A percentile compares a stretch with the other conserved stretches of the same genome.
phyloP scores from a whole-genome alignment of 2,888 invertebrate species.

The Euzetes globulus region DNA sequence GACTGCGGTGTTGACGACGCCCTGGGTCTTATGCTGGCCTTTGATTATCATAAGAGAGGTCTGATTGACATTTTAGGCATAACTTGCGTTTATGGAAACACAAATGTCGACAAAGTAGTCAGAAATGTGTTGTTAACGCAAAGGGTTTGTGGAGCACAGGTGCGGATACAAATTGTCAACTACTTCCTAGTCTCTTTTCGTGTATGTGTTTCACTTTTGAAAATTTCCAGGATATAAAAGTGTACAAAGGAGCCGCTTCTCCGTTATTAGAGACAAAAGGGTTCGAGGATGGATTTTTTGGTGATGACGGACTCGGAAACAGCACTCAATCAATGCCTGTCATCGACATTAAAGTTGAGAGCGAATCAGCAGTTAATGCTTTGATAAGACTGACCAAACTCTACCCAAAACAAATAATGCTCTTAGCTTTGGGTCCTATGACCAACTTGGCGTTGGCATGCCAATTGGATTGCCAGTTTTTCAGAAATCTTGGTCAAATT shows the following conservation, averaged over 20 bases:
- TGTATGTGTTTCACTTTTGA: neutral
- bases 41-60: slow-evolving; percentile 38
- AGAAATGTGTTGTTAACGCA: slow-evolving; percentile 56
- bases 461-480: slow-evolving; percentile 47
- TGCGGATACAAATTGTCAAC: neutral
- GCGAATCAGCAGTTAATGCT: slow-evolving; percentile 43
- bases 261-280: slow-evolving; percentile 45
- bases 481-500: slow-evolving; percentile 38
- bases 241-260: slow-evolving; percentile 11
- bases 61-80: slow-evolving; percentile 58
- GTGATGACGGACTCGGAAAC: slow-evolving; percentile 41
- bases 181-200: neutral
- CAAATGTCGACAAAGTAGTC: slow-evolving; percentile 59
- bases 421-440: slow-evolving; percentile 47
- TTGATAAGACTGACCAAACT: slow-evolving; percentile 41
- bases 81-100: slow-evolving; percentile 69
- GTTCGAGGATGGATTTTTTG: slow-evolving; percentile 41
- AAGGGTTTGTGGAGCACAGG: slow-evolving; percentile 31
- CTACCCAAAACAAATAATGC: slow-evolving; percentile 44
- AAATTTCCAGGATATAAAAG: neutral
- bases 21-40: slow-evolving; percentile 46
- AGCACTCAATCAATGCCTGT: slow-evolving; percentile 39
- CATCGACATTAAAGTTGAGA: slow-evolving; percentile 40
- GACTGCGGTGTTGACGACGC: slow-evolving; percentile 49
- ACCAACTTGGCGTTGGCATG: slow-evolving; percentile 50